Conservation (phyloP, 2,113 vertebrate species). For the Elgaria multicarinata region DNA sequence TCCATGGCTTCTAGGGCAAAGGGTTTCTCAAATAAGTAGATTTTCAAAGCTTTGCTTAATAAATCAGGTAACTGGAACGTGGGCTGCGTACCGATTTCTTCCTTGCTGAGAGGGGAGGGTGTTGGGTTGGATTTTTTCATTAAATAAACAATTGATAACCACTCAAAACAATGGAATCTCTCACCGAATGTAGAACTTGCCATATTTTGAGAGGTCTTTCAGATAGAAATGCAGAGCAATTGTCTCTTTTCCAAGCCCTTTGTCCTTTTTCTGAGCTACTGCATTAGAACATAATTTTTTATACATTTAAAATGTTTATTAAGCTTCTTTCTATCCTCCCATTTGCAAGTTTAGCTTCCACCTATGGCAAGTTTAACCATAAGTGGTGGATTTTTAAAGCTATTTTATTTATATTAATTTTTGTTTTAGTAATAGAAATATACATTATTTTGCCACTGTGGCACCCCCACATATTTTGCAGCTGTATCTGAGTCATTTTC, state of each 20-base stretch:
- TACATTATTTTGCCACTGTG: neutral
- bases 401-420: neutral
- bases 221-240: neutral
- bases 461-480: neutral
- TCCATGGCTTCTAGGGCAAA: neutral
- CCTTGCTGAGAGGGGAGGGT: neutral
- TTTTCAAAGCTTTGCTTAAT: neutral
- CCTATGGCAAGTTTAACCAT: no score
- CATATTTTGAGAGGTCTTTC: neutral
- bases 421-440: neutral
- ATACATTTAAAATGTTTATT: neutral
- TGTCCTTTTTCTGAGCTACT: neutral
- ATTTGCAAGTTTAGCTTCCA: neutral
- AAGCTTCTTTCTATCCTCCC: accelerated
- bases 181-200: neutral
- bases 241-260: neutral
- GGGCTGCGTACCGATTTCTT: neutral
- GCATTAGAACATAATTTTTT: neutral
- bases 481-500: neutral
- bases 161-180: neutral
- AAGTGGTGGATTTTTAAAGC: neutral
- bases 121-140: neutral
- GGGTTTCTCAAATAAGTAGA: neutral
- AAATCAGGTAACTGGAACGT: neutral
- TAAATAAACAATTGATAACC: neutral